Evolutionary conservation across 2,797 vertebrate genomes (phyloP), one percentile per base, ranked within the genome.

Genomic region (Pteronotus mesoamericanus): DNA sequence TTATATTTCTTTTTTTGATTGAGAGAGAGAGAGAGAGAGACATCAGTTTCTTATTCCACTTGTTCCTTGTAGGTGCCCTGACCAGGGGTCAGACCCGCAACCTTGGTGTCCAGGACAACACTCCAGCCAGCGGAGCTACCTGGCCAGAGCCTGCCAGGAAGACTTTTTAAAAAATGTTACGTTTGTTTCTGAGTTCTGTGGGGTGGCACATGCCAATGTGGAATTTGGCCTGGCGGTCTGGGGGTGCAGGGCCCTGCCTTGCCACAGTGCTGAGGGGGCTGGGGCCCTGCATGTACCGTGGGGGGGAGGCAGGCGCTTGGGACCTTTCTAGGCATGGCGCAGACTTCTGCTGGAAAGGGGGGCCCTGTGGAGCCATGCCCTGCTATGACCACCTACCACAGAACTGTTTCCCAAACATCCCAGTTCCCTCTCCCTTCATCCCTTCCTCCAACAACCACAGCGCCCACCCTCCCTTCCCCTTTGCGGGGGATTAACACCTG

Each of bases 401-500:
- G 66, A 21, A 9, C 42, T 6, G 1, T 32, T 74, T 11, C 32
- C 69, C n/a, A 12, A 0, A 42, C 0, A 11, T 32, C 21, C 42
- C 12, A 0, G 1, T 19, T 15, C 46, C 19, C 14, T 71, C 88
- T 24, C 34, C 46, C 66, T 61, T 2, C 9, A 11, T 10, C 4
- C 37, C 42, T 53, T 48, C 19, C 9, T 14, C 8, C 5, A 9
- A 0, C 9, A 0, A 42, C 39, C 0, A 0, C 24, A 0, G 22
- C n/a, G 4, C 16, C 19, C 6, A 1, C 32, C 48, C 2, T 12
- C 26, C 24, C 75, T 34, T 32, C 66, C 89, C 79, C 21, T 80
- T 55, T 74, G 37, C 71, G 21, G 42, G 44, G 83, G 51, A 44
- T 16, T 55, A 5, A 1, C 34, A 37, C 24, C 64, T 5, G 0